Evolutionary conservation across 2,113 vertebrate genomes (phyloP).

Genomic region (Catharus bicknelli): DNA sequence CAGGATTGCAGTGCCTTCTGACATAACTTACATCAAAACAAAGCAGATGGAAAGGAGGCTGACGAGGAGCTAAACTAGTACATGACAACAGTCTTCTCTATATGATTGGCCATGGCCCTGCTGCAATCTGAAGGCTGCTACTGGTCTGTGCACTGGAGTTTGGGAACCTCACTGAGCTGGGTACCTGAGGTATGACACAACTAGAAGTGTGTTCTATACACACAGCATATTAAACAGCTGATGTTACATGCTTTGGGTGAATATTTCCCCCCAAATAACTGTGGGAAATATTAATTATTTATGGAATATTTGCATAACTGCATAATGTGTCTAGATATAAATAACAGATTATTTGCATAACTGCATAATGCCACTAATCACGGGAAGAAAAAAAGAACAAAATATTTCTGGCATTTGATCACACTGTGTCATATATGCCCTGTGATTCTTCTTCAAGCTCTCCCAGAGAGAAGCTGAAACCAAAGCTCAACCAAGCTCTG

Average conservation of each 20-base stretch:
- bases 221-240: constrained; percentile 18
- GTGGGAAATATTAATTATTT: constrained; percentile 82
- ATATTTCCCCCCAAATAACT: constrained; percentile 70
- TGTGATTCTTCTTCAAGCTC: constrained; percentile 52
- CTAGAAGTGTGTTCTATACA: constrained; percentile 18
- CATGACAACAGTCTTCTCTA: background rate
- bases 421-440: constrained; percentile 72
- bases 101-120: background rate
- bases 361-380: constrained; percentile 82
- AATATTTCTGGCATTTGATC: constrained; percentile 79
- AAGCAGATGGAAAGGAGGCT: background rate
- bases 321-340: constrained; percentile 83
- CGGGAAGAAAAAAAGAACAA: constrained; percentile 72
- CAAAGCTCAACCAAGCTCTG: background rate
- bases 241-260: constrained; percentile 61
- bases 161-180: background rate
- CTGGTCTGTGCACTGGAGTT: background rate
- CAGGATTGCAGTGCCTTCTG: background rate
- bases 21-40: background rate
- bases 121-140: background rate
- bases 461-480: constrained; percentile 61
- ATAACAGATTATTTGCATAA: constrained; percentile 85
- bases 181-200: background rate
- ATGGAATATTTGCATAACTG: constrained; percentile 82
- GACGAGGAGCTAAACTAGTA: background rate